Evolutionary conservation across 2,888 invertebrate genomes (phyloP), one percentile per base, ranked within the genome.

Genomic region (Odontothrips loti): DNA sequence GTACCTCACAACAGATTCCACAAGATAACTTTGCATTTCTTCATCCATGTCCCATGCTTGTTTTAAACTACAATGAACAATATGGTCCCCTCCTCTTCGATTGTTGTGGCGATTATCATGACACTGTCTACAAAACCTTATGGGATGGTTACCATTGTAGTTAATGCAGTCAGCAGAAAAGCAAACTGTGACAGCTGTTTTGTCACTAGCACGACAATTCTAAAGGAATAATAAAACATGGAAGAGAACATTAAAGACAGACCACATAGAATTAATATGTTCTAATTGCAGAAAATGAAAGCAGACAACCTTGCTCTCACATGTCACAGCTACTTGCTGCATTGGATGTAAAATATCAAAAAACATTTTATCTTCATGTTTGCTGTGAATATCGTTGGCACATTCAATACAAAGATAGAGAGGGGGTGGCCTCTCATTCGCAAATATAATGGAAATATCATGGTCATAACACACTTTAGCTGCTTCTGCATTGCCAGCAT

Each of bases 151-250:
- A 48, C 96, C 95, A 87, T 99, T 99, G 86, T 96, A 96, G 86
- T 96, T 96, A 75, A 97, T 97, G 87, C 99, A 99, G 87, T 99
- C 99, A 79, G 94, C 95, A 0, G 97, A 96, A 88, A 99, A 99
- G 87, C 99, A 99, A 80, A 98, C 97, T 15, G 96, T 96, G 83
- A 96, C 93, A 0, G 98, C 98, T 3, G 95, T 92, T 87, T 97
- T 98, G 85, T 97, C 96, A 0, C 92, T 90, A 0, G 97, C 95
- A 80, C 96, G 92, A 86, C 99, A 99, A 86, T 97, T 98, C 95
- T 96, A 87, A 47, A 89, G 88, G 83, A 83, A 47, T 51, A 82
- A 34, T 4, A 47, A 51, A 20, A 51, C 43, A 63, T n/a, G 48
- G 47, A 80, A 48, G 23, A 48, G 29, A 75, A 23, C 63, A 80